phyloP scores from a whole-genome alignment of 2,113 vertebrate species.

The Hyaena hyaena region DNA sequence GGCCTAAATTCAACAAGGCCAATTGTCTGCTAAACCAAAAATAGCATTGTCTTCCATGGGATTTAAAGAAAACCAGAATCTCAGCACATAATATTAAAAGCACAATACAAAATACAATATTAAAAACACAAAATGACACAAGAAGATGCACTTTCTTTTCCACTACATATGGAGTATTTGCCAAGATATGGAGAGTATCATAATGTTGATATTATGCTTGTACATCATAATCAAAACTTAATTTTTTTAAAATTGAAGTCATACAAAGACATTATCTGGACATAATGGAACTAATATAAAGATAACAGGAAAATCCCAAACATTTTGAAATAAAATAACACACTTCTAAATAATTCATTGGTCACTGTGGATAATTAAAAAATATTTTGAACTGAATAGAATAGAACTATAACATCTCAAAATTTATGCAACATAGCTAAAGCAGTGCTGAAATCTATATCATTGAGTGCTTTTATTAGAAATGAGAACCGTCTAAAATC shows the following conservation, averaged over 20 bases:
- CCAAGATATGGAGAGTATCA: background rate
- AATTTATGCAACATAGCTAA: background rate
- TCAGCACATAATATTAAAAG: background rate
- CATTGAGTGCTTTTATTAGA: background rate
- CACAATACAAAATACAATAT: background rate
- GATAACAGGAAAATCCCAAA: background rate
- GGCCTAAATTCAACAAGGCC: background rate
- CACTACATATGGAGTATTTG: background rate
- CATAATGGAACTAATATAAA: background rate
- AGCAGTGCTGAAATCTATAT: background rate
- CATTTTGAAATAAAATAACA: background rate
- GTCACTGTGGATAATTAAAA: background rate
- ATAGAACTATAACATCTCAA: background rate
- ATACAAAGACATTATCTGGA: background rate
- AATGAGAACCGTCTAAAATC: background rate
- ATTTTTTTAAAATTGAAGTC: background rate
- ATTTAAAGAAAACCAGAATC: background rate
- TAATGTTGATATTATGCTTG: background rate
- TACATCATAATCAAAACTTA: background rate
- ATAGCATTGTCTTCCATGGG: background rate
- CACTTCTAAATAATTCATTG: background rate
- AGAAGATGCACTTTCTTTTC: background rate
- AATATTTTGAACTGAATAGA: background rate
- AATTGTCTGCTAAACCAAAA: background rate
- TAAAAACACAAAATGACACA: background rate